Percentiles rank a stretch among this genome's conserved stretches.
Evolutionary conservation across 2,888 invertebrate genomes (phyloP).

Genomic region (Ornithoptera alexandrae): DNA sequence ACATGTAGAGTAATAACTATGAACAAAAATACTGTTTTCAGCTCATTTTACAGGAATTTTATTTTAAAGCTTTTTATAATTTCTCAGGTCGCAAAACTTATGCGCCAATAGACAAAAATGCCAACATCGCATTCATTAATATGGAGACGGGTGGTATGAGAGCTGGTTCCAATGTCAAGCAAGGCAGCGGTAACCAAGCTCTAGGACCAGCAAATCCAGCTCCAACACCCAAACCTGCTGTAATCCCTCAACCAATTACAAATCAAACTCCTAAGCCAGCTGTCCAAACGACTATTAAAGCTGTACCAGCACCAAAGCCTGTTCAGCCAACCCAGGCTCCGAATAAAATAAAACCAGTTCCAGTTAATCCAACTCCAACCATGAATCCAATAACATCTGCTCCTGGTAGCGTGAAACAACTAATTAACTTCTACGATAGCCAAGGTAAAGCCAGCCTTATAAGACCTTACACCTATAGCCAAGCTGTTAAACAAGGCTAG

Average conservation of each 20-base stretch:
- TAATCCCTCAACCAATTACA: conserved; percentile 35
- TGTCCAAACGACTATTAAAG: conserved; percentile 36
- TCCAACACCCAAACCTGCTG: conserved; percentile 35
- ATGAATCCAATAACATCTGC: conserved; percentile 59
- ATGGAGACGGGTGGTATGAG: conserved; percentile 60
- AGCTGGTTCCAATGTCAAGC: conserved; percentile 35
- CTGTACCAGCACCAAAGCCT: conserved; percentile 32
- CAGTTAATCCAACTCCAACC: conserved; percentile 53
- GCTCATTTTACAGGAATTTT: neutral
- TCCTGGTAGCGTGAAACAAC: conserved; percentile 64
- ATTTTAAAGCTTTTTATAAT: neutral
- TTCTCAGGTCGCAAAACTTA: conserved; percentile 57
- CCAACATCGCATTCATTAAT: conserved; percentile 69
- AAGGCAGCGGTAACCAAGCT: conserved; percentile 27
- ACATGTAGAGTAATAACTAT: too few species aligned
- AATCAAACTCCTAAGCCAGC: conserved; percentile 19
- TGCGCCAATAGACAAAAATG: conserved; percentile 64
- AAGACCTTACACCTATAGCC: conserved; percentile 69
- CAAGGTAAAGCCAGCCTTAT: conserved; percentile 67
- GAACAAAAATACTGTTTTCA: neutral
- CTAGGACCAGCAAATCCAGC: conserved; percentile 32
- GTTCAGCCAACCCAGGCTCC: conserved; percentile 37
- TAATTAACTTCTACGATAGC: conserved; percentile 66
- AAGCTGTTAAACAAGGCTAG: conserved; percentile 72
- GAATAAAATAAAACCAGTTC: conserved; percentile 54